These are phyloP conservation scores for Octonoba sinensis DNA, from an alignment of 2,888 invertebrate species.

Conservation along the genomic window DNA sequence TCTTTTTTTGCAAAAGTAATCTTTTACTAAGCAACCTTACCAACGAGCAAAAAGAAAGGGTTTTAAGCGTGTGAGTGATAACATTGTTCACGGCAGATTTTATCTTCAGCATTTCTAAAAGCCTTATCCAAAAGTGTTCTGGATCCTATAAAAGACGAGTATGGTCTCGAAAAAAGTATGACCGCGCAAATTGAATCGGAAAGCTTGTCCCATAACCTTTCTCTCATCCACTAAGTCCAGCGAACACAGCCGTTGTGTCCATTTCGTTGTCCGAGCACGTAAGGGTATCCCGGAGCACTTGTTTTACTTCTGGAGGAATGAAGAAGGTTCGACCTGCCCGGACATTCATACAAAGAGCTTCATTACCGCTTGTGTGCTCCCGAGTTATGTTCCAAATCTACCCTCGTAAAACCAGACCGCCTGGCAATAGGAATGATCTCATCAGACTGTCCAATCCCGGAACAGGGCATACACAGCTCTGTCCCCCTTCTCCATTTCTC, in stretches of 20 bases:
- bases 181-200: constrained; percentile 19
- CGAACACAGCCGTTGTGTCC: constrained; percentile 7
- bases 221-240: constrained; percentile 25
- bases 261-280: constrained; percentile 61
- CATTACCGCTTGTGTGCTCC: constrained; percentile 48
- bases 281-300: constrained; percentile 52
- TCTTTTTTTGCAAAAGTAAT: no score
- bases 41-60: no score
- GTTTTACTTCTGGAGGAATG: constrained; percentile 48
- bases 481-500: no score
- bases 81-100: no score
- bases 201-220: constrained; percentile 25
- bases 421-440: constrained; percentile 43
- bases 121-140: no score
- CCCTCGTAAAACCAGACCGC: constrained; percentile 55
- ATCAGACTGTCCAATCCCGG: constrained; percentile 38
- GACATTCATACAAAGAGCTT: constrained; percentile 63
- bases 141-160: no score
- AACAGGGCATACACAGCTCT: constrained; percentile 20
- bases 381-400: constrained; percentile 48
- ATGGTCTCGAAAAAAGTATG: no score
- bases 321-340: constrained; percentile 23
- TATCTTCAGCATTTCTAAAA: no score
- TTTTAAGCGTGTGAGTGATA: no score
- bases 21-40: no score